Evolutionary conservation across 2,888 invertebrate species (phyloP), one percentile per base, ranked within the genome.

Genomic region (Anoplius nigerrimus): DNA sequence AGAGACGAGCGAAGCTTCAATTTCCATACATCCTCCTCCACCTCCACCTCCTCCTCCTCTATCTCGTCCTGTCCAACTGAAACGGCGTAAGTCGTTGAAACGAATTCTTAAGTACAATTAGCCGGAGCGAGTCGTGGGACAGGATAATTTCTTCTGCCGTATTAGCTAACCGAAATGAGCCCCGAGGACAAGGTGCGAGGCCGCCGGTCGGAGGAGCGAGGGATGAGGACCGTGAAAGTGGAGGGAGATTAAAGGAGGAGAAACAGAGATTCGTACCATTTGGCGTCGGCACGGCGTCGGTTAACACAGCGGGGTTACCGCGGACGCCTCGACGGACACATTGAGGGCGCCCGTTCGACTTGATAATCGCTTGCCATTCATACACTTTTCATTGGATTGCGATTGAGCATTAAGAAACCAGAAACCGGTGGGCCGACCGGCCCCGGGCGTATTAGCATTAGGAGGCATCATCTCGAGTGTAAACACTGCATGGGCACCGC

Each of bases 391-490:
- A 88, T 88, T 88, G 88, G 88, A 88, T 88, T 88, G 88, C 88
- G 88, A 88, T 88, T 88, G 88, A 88, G 88, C 88, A 88, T 88
- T 88, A 87, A 87, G 84, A 82, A 87, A 82, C 79, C 74, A 70
- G 75, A 64, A 62, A 54, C 65, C 78, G 16, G 48, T 18, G 71
- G 75, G 69, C 74, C 61, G 68, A 66, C 70, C 56, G 63, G 75
- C 79, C 21, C 46, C 62, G 66, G 74, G 76, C 85, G 86, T 85
- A 88, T 88, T 88, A 88, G 88, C 86, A 88, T 88, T 88, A 87
- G 87, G 88, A 87, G 79, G 88, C 88, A 88, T 88, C 88, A 89
- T 88, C 86, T 89, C 88, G 83, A 89, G 88, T 89, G 88, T 89
- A 89, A 89, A 89, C 88, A 89, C 88, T 84, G 88, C 88, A 87